A percentile compares a stretch with the other conserved stretches of the same genome.
These are phyloP conservation scores for Dromaius novaehollandiae DNA, from an alignment of 2,113 vertebrate genomes.

Conservation along the genomic window DNA sequence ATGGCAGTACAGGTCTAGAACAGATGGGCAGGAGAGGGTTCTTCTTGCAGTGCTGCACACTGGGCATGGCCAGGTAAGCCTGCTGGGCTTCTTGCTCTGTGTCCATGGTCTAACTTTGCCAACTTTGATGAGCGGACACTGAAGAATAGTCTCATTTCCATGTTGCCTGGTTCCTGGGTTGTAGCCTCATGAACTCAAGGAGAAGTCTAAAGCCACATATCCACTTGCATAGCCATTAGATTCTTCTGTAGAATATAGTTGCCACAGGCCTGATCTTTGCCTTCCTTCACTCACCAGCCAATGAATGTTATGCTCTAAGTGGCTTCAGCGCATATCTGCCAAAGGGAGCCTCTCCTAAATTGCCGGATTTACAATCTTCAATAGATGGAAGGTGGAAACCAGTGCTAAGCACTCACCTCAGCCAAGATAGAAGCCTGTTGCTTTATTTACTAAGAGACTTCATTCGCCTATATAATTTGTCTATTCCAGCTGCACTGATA, in stretches of 20 bases:
- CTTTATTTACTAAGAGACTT: neutral
- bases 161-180: neutral
- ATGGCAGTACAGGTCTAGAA: no score
- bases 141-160: neutral
- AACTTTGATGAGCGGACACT: neutral
- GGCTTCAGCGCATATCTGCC: neutral
- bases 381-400: neutral
- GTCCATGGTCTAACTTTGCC: no score
- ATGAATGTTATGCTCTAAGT: neutral
- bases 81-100: no score
- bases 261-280: neutral
- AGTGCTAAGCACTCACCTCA: neutral
- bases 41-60: no score
- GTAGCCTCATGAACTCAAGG: neutral
- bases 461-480: neutral
- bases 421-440: neutral
- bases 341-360: neutral
- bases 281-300: fast-evolving
- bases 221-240: neutral
- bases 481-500: neutral
- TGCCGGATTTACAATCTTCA: neutral
- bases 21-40: no score
- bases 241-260: neutral
- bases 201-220: neutral
- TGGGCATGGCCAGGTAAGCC: no score